Percentiles rank a stretch among this genome's conserved stretches.
Conservation (phyloP, 2,113 vertebrate species). For the Etheostoma cragini region DNA sequence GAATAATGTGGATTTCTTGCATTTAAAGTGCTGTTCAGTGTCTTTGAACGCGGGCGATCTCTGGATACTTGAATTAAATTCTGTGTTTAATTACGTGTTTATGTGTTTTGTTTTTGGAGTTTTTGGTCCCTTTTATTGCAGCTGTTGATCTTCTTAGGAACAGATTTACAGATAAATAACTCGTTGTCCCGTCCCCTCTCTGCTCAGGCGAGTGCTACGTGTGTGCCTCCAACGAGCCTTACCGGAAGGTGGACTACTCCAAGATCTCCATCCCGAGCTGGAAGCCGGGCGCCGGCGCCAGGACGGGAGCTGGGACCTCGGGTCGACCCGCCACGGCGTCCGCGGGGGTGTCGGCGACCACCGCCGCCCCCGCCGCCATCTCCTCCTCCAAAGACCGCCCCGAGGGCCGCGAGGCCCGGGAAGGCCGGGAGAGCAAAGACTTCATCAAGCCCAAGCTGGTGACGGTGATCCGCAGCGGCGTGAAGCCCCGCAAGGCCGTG, state of each 20-base stretch:
- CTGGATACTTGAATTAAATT: background rate
- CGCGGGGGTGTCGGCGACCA: conserved; percentile 34
- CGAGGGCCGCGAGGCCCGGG: conserved; percentile 53
- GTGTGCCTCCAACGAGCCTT: conserved; percentile 77
- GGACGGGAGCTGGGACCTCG: background rate
- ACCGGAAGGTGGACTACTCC: conserved; percentile 75
- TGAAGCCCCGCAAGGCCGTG: conserved; percentile 77
- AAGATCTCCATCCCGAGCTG: conserved; percentile 77
- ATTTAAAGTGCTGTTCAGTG: background rate
- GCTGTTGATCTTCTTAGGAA: background rate
- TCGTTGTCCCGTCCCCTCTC: background rate
- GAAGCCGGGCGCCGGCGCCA: conserved; percentile 67
- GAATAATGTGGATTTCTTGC: too few species aligned
- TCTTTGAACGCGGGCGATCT: background rate
- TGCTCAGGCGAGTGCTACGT: conserved; percentile 74
- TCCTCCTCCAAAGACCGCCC: conserved; percentile 43
- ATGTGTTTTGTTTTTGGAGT: background rate
- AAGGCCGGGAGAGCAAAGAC: conserved; percentile 73
- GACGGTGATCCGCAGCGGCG: conserved; percentile 80
- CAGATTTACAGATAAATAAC: background rate
- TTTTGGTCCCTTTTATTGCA: background rate
- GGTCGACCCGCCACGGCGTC: conserved; percentile 26
- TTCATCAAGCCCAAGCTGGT: conserved; percentile 82
- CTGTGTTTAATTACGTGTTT: too few species aligned
- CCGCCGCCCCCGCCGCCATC: background rate